phyloP scores from a whole-genome alignment of 2,888 invertebrate genomes.

The Meteorus cinctellus region DNA sequence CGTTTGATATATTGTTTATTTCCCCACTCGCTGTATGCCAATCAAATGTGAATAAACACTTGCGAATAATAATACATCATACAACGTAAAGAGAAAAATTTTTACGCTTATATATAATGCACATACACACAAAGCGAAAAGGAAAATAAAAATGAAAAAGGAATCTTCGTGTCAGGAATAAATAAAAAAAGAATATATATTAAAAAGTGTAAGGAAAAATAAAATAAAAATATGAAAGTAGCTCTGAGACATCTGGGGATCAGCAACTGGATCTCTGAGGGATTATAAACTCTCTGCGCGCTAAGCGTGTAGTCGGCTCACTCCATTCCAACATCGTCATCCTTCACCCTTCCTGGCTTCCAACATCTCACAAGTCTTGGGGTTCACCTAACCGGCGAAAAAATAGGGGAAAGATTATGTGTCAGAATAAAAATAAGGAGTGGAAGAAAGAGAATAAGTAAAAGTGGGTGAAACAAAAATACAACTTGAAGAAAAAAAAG shows the following conservation, averaged over 20 bases:
- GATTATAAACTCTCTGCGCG: slow-evolving; percentile 34
- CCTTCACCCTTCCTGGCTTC: too few species aligned
- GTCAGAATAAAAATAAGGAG: too few species aligned
- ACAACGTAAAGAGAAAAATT: neutral
- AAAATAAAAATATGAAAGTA: slow-evolving; percentile 13
- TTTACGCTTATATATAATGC: neutral
- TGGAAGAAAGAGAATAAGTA: too few species aligned
- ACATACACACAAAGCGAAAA: neutral
- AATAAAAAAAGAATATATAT: slow-evolving; percentile 1
- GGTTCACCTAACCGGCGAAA: slow-evolving; percentile 46
- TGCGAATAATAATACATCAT: slow-evolving; percentile 6
- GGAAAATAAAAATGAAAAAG: neutral
- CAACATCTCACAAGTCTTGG: neutral
- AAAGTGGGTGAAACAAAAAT: too few species aligned
- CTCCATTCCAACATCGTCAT: neutral
- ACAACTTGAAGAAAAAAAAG: too few species aligned
- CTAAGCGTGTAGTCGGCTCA: slow-evolving; percentile 30
- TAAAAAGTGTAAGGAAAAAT: neutral
- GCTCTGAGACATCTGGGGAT: slow-evolving; percentile 34
- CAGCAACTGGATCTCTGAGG: slow-evolving; percentile 35
- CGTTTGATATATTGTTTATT: neutral
- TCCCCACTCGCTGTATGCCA: neutral
- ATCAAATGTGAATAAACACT: neutral
- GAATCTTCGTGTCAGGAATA: neutral
- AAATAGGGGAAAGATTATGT: neutral